phyloP scores from a whole-genome alignment of 64 coral and sea anemone genomes.

The Platygyra sinensis region DNA sequence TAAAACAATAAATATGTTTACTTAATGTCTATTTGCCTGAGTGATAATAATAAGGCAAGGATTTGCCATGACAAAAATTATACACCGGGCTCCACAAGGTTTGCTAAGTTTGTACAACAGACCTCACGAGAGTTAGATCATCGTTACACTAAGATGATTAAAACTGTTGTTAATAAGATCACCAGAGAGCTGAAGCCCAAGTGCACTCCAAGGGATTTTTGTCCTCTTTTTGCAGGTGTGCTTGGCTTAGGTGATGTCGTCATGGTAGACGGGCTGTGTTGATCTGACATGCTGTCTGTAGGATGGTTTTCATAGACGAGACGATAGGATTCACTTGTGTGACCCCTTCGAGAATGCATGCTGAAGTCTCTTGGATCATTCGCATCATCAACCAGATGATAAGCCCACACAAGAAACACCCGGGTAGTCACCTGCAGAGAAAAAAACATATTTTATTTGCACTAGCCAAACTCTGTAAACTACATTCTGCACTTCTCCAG shows the following conservation, averaged over 20 bases:
- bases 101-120: too few species aligned
- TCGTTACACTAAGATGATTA: too few species aligned
- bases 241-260: neutral
- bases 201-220: neutral
- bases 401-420: constrained; percentile 16
- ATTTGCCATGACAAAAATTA: too few species aligned
- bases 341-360: constrained; percentile 13
- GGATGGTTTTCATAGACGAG: neutral
- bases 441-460: neutral
- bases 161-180: too few species aligned
- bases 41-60: too few species aligned
- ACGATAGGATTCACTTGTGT: neutral
- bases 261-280: neutral
- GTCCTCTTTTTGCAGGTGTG: too few species aligned
- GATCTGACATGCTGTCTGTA: neutral
- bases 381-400: constrained; percentile 14
- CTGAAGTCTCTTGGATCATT: neutral
- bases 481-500: too few species aligned
- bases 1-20: too few species aligned
- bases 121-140: too few species aligned
- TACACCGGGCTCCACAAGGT: too few species aligned
- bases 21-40: too few species aligned
- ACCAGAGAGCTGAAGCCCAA: neutral
- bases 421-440: neutral
- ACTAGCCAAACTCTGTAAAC: too few species aligned